A percentile compares a stretch with the other conserved stretches of the same genome.
Evolutionary conservation across 1,140 invertebrate genomes (phyloP).

Genomic region (Uloborus diversus): DNA sequence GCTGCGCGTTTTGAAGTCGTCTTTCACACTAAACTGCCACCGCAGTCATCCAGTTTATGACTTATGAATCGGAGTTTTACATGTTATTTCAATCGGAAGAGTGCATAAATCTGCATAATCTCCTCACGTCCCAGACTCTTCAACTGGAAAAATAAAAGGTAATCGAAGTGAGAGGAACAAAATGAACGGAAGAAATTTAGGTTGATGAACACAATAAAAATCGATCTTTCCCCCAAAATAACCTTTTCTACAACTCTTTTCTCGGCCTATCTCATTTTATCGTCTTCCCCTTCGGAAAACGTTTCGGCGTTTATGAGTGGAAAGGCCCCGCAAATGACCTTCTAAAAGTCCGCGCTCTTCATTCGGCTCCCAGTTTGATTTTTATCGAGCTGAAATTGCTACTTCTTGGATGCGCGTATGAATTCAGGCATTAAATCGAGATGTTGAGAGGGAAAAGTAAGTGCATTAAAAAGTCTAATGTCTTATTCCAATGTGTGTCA

Average conservation of each 20-base stretch:
- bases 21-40: too few relatives aligned
- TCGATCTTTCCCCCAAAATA: slow-evolving; percentile 40
- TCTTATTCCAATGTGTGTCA: too few relatives aligned
- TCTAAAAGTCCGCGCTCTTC: slow-evolving; percentile 3
- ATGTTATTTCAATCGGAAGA: too few relatives aligned
- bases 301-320: slow-evolving; percentile 19
- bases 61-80: too few relatives aligned
- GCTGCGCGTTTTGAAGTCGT: too few relatives aligned
- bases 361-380: slow-evolving; percentile 14
- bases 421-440: slow-evolving; percentile 31
- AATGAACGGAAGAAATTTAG: too few relatives aligned
- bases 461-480: slow-evolving; percentile 43
- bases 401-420: background rate
- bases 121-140: too few relatives aligned
- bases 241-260: slow-evolving; percentile 45
- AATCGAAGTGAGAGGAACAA: too few relatives aligned
- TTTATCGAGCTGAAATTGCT: slow-evolving; percentile 39
- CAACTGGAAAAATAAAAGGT: too few relatives aligned
- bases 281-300: slow-evolving; percentile 1
- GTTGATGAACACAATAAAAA: slow-evolving; percentile 44
- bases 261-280: slow-evolving; percentile 30
- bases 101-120: too few relatives aligned
- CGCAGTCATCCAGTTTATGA: too few relatives aligned
- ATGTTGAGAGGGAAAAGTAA: slow-evolving; percentile 4
- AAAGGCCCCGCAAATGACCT: slow-evolving; percentile 36